Evolutionary conservation across 2,113 vertebrate species (phyloP), one percentile per base, ranked within the genome.

Genomic region (Pangasianodon gigas): DNA sequence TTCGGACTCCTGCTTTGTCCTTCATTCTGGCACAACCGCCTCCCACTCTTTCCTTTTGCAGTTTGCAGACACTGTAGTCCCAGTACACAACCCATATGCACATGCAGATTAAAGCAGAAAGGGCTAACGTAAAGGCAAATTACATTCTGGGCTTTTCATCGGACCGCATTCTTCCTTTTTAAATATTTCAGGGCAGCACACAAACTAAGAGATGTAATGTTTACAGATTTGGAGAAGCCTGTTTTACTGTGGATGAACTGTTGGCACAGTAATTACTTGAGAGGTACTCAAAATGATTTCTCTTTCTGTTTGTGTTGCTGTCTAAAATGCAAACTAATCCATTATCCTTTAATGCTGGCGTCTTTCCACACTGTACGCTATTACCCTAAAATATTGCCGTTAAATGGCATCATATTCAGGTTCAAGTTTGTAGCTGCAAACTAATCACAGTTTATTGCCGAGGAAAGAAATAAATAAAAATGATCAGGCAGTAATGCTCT

Each of bases 321-420:
- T 92, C 92, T 85, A 92, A 93, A 94, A 83, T 86, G 91, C 89
- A 75, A 56, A 75, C 92, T 93, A 93, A 93, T 93, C 91, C 93
- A 56, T 85, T 85, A 82, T 88, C 84, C 86, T 84, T 88, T 58
- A 83, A 92, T 94, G 92, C 90, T 19, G 83, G 58, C 88, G 56
- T 46, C 86, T 51, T 37, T 85, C 85, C 90, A 79, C 77, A 60
- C 44, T 74, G 75, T 41, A 18, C 18, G 32, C 65, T 41, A 87
- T 87, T 74, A 54, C 69, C 4, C 29, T 86, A 71, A 86, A 86
- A 86, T 48, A 67, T 74, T 58, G 71, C 65, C 84, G 32, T 54
- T 46, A 67, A 85, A 80, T 54, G 74, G 56, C 87, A 84, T 88
- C 58, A 77, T 87, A 62, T 51, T 67, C 81, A 79, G 44, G 44